Evolutionary conservation across 2,888 invertebrate genomes (phyloP).

Genomic region (Euclidia mi): DNA sequence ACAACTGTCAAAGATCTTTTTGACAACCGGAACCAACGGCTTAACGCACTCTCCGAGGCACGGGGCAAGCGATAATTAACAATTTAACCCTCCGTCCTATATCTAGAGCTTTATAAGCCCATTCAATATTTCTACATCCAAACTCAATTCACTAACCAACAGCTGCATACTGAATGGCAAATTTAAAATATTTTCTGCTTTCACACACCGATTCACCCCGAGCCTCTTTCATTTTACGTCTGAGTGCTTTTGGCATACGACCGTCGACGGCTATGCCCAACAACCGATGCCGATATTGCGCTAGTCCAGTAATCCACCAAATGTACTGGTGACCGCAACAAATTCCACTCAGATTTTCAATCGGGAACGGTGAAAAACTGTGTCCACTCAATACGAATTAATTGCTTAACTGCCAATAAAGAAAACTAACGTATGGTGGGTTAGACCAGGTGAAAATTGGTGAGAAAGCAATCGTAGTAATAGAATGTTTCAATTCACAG

Average conservation of each 20-base stretch:
- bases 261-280: constrained; percentile 50
- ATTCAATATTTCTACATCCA: constrained; percentile 25
- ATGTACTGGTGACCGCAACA: constrained; percentile 59
- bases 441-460: too few species aligned
- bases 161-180: constrained; percentile 37
- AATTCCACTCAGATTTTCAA: constrained; percentile 58
- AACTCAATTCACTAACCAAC: constrained; percentile 42
- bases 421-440: constrained; percentile 23
- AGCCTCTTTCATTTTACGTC: constrained; percentile 67
- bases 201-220: constrained; percentile 47
- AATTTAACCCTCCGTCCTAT: too few species aligned
- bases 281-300: constrained; percentile 62
- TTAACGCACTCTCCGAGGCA: too few species aligned
- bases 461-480: too few species aligned
- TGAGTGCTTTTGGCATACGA: constrained; percentile 59
- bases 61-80: too few species aligned
- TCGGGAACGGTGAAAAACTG: constrained; percentile 41
- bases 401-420: constrained; percentile 36
- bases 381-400: constrained; percentile 36
- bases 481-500: too few species aligned
- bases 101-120: too few species aligned
- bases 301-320: constrained; percentile 63
- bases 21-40: too few species aligned
- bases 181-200: constrained; percentile 58
- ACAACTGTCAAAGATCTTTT: too few species aligned